These are phyloP conservation scores for Salminus brasiliensis DNA, from an alignment of 2,113 vertebrate genomes.

Conservation along the genomic window DNA sequence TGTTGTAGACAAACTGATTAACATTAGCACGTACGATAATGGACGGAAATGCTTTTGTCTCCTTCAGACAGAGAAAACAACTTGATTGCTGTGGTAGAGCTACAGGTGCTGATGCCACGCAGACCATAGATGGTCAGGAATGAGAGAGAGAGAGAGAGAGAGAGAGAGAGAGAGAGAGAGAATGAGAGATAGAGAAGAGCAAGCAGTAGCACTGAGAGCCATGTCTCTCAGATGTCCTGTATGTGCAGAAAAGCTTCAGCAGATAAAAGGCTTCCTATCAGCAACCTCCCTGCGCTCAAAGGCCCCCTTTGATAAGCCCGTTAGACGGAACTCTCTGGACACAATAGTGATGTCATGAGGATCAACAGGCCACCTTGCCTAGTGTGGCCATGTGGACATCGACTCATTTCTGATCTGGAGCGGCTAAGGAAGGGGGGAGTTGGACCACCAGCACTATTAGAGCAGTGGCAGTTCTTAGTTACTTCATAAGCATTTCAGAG, in stretches of 20 bases:
- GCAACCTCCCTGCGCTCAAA: constrained; percentile 69
- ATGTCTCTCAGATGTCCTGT: constrained; percentile 69
- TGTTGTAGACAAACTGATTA: constrained; percentile 51
- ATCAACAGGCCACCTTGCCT: constrained; percentile 73
- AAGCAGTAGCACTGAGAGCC: constrained; percentile 53
- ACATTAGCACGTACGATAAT: constrained; percentile 18
- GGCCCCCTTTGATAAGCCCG: constrained; percentile 72
- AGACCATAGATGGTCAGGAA: not conserved
- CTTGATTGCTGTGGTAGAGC: not conserved
- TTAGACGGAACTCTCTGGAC: constrained; percentile 72
- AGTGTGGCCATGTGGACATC: constrained; percentile 58
- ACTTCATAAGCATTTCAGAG: too few species aligned
- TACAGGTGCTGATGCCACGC: not conserved
- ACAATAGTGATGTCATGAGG: constrained; percentile 74
- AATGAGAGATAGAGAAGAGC: too few species aligned
- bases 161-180: not conserved
- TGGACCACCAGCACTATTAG: not conserved
- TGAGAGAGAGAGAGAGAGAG: not conserved
- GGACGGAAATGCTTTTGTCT: not conserved
- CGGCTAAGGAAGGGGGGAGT: constrained; percentile 49
- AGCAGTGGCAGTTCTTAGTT: too few species aligned
- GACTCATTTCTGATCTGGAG: constrained; percentile 61
- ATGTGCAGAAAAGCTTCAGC: constrained; percentile 68
- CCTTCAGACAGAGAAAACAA: not conserved
- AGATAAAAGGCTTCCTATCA: constrained; percentile 74